These are phyloP conservation scores for Emydocephalus ijimae DNA, from an alignment of 2,113 vertebrate species.

Conservation along the genomic window DNA sequence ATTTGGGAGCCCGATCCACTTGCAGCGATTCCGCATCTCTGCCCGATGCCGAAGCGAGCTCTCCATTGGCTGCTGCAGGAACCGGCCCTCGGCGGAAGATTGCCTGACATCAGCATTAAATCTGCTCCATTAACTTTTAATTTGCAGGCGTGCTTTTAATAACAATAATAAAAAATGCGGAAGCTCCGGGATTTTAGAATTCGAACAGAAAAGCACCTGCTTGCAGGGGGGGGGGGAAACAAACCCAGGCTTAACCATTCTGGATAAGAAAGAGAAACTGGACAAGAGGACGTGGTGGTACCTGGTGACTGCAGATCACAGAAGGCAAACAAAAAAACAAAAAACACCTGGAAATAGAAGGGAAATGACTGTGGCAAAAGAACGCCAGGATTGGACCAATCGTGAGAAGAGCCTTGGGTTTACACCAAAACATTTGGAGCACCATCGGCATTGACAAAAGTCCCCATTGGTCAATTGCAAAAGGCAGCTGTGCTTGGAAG, in stretches of 20 bases:
- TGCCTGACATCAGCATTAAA: slow-evolving; percentile 45
- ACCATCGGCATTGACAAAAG: not conserved
- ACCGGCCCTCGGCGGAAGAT: not conserved
- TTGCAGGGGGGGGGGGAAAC: not conserved
- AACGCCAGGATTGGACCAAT: slow-evolving; percentile 6
- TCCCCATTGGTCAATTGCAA: not conserved
- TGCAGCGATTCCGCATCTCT: not conserved
- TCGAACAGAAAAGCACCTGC: not conserved
- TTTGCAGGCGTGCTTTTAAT: slow-evolving; percentile 23
- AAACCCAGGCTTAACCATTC: not conserved
- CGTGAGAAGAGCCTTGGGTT: not conserved
- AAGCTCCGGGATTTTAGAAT: not conserved
- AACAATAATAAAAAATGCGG: not conserved
- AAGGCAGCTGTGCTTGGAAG: not conserved
- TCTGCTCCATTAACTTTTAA: slow-evolving; percentile 44
- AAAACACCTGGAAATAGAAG: not conserved
- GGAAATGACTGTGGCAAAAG: not conserved
- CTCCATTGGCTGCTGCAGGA: slow-evolving; percentile 11
- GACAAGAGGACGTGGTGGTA: not conserved
- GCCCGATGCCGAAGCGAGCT: accelerated
- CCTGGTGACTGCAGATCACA: no score
- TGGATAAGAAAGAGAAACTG: not conserved
- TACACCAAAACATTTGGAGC: not conserved
- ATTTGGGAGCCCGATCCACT: not conserved
- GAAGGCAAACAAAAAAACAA: not conserved